These are phyloP conservation scores for Pollenia amentaria DNA, from an alignment of 2,888 invertebrate genomes.

Conservation along the genomic window DNA sequence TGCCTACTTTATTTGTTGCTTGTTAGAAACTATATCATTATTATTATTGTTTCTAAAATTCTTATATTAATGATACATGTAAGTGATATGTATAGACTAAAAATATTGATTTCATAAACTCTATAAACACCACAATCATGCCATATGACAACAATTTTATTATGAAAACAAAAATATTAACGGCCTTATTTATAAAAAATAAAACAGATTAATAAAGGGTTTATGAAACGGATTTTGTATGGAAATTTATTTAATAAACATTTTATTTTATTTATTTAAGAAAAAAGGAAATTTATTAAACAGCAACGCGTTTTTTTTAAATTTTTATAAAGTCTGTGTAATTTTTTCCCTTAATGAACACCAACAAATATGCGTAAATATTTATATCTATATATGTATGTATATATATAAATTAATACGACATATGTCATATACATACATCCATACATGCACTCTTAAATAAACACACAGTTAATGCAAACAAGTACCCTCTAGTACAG, in stretches of 20 bases:
- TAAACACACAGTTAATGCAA: neutral
- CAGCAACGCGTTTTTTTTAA: neutral
- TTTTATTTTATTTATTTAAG: no score
- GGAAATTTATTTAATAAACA: no score
- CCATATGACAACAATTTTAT: slow-evolving; percentile 16
- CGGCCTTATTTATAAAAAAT: no score
- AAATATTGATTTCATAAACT: slow-evolving; percentile 49
- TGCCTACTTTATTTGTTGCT: no score
- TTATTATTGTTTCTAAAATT: neutral
- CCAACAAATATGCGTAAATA: slow-evolving; percentile 23
- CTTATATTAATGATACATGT: slow-evolving; percentile 20
- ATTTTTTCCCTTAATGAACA: neutral
- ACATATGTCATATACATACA: slow-evolving; percentile 14
- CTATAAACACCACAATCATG: neutral
- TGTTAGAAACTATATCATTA: no score
- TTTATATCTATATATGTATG: neutral
- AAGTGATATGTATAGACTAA: slow-evolving; percentile 32
- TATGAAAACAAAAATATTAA: neutral
- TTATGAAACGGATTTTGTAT: no score
- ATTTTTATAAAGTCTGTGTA: no score
- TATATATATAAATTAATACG: neutral
- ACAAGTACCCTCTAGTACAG: no score
- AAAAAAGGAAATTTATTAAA: slow-evolving; percentile 4
- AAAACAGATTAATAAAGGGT: no score
- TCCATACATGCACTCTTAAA: neutral